Evolutionary conservation across 2,113 vertebrate genomes (phyloP), one percentile per base, ranked within the genome.

Genomic region (Caranx melampygus): DNA sequence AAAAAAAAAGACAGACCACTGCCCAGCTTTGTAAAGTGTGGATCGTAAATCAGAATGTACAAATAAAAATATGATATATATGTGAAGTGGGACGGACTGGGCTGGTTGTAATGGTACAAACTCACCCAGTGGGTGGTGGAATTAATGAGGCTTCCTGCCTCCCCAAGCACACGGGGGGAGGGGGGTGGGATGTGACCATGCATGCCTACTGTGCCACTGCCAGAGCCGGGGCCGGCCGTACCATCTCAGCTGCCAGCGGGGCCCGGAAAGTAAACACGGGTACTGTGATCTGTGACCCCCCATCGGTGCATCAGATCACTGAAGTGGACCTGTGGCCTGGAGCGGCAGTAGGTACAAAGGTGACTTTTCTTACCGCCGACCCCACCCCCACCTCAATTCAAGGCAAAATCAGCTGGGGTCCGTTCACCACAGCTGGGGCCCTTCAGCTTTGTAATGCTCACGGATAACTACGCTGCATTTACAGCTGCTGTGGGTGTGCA

Each of bases 71-170:
- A 65, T 61, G 34, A 62, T 47, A 72, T 90, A 69, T 47, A 72
- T 90, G 79, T 81, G 66, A 87, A 69, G 85, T 84, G 60, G 66
- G 66, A 77, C 52, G 54, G 34, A 21, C 33, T 35, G 33, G 47
- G 31, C n/a, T 37, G 58, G 37, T 63, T 78, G 52, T 71, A 61
- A 75, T 42, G 68, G 63, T 63, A 33, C 64, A 79, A 35, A 72
- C 70, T 69, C 34, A 44, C 75, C 18, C 92, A 81, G 86, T 57
- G 65, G 89, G 92, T 63, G 91, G 79, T 82, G 72, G 85, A 89
- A 89, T 88, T 93, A 93, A 93, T 81, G 87, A 92, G 83, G 71
- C 82, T 58, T 58, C 66, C 75, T 51, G 49, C 54, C 49, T 85
- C 76, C 85, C 74, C 54, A 65, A 83, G 80, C 69, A 69, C 70